Base-by-base conservation (phyloP, 2,113 vertebrate species). In the Microtus pennsylvanicus region DNA sequence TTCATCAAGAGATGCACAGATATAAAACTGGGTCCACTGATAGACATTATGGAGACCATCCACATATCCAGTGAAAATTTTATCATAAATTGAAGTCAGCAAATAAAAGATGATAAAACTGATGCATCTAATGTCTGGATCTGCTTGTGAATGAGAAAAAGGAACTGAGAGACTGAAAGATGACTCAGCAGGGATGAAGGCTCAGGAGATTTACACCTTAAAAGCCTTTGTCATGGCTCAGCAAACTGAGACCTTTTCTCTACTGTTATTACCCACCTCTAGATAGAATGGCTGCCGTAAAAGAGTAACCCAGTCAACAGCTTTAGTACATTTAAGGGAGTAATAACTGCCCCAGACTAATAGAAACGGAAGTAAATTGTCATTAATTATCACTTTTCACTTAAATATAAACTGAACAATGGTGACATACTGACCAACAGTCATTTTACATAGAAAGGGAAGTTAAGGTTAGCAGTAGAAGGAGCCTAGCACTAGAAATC, bases 101-200 rank as follows among this genome's bases (percentile, higher is more conserved):
- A 77, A 91, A 83, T 11, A 7, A 90, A 94, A 96, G 69, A 7
- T 22, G 42, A 61, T 11, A 67, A 38, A 82, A 35, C 91, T 65
- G 58, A 17, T 26, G 1, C 3, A 55, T 4, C 5, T 74, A 35
- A 92, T 11, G 3, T 87, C 35, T 92, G 33, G 45, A 58, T 58
- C 16, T 94, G 58, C 65, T n/a, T 77, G 35, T 67, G 85, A 77
- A 58, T 89, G 52, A 74, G 63, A 94, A 93, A 89, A 85, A 42
- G 74, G 5, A 78, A 38, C 28, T 28, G 14, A 88, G 50, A 74
- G 19, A 61, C 33, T 50, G 12, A 89, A 63, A 74, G 30, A 80
- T 1, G 76, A 12, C 17, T 86, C 33, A 72, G 81, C 14, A 89
- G 72, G 87, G 33, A 61, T 26, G 55, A 91, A 28, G 47, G 30